Base-by-base conservation (phyloP, 2,113 vertebrate species). In the Leptosomus discolor region DNA sequence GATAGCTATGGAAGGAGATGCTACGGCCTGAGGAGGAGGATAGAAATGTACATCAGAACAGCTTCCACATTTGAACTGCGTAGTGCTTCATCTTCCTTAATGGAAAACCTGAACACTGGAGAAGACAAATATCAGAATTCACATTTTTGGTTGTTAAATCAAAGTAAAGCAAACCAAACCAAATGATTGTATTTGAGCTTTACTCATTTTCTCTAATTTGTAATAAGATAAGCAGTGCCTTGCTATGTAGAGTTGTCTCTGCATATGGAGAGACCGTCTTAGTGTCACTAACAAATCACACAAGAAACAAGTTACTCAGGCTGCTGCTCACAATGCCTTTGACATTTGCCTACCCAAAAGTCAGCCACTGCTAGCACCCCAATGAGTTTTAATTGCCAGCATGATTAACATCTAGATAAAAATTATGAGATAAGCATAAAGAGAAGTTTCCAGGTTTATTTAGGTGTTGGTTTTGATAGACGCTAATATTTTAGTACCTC, bases 381-480 rank as follows among this genome's bases (percentile, higher is more conserved):
- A 78, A 56, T 57, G 70, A 78, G 26, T 92, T 92, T 74, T 60
- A 91, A 39, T 80, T 90, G 90, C 20, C 53, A 94, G 29, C 37
- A 93, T 78, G 54, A 67, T 93, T 63, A 88, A 93, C 30, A 32
- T 63, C 83, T 81, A 95, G 85, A 67, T 57, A 19, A 92, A 95
- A 94, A 85, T 27, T 26, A 46, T 34, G 46, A 50, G 24, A 26
- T 18, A 82, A 75, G 15, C 16, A 73, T 16, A 37, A 95, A 60
- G 29, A 96, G 48, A 94, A 85, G 7, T 74, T 79, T 75, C 8
- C 11, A 39, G 16, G 37, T 82, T 92, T 39, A 60, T 11, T 63
- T 81, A 61, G 37, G 8, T 60, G 4, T 54, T 54, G 5, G 4
- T 23, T 94, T 71, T 37, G 7, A 37, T 15, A 79, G 15, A 24